Evolutionary conservation across 1,140 invertebrate species (phyloP).

Genomic region (Ephestia elutella): DNA sequence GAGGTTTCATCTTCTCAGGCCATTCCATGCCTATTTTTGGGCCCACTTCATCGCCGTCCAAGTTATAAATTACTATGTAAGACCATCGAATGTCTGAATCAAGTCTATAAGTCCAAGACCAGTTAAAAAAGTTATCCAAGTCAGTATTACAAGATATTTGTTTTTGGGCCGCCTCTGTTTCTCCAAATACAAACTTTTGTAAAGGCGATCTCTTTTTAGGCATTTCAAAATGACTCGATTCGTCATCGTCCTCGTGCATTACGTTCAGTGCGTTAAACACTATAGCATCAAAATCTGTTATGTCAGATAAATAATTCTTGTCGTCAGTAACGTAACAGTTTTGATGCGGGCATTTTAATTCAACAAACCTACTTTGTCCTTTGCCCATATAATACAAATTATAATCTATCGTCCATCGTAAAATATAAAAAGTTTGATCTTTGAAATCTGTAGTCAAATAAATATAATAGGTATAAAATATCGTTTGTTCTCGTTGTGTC

Average conservation of each 20-base stretch:
- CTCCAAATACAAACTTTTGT: constrained; percentile 58
- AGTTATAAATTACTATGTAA: constrained; percentile 56
- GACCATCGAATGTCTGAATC: constrained; percentile 79
- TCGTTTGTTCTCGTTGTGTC: too few relatives aligned
- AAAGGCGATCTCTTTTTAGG: constrained; percentile 26
- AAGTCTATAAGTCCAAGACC: constrained; percentile 79
- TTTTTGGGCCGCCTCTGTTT: constrained; percentile 50
- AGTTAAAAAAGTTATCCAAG: constrained; percentile 74
- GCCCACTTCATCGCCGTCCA: constrained; percentile 40
- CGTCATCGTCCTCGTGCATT: too few relatives aligned
- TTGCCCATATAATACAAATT: constrained; percentile 38
- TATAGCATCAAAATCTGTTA: constrained; percentile 40
- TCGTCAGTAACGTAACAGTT: constrained; percentile 46
- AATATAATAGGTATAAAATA: too few relatives aligned
- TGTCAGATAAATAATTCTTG: constrained; percentile 20
- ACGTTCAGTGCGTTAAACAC: constrained; percentile 35
- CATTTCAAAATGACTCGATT: constrained; percentile 26
- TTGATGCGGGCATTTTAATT: constrained; percentile 31
- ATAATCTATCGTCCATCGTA: constrained; percentile 2
- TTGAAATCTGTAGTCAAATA: too few relatives aligned
- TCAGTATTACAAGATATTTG: constrained; percentile 36
- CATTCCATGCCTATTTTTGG: constrained; percentile 42
- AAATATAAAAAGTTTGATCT: not conserved
- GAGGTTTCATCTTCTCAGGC: constrained; percentile 34
- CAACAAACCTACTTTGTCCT: constrained; percentile 34